Conservation (phyloP, 2,113 vertebrate genomes). For the Dascyllus trimaculatus region DNA sequence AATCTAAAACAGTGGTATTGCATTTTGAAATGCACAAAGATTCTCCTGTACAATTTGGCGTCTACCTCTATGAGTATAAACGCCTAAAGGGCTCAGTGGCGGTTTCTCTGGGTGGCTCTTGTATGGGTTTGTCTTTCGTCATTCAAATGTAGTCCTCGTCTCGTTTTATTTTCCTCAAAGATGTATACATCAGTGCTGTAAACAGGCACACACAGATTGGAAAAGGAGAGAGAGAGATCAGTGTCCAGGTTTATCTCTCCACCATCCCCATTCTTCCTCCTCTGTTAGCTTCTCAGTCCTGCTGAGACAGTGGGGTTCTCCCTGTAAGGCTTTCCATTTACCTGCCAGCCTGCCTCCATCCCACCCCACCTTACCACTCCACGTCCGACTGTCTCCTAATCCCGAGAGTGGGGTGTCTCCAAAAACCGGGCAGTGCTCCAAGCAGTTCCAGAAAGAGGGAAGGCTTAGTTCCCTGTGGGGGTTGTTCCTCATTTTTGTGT, state of each 20-base stretch:
- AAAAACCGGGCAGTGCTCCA: constrained; percentile 46
- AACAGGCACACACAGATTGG: constrained; percentile 97
- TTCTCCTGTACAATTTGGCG: constrained; percentile 95
- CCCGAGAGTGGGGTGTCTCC: constrained; percentile 12
- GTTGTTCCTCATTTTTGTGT: constrained; percentile 11
- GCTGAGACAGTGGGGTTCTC: constrained; percentile 93
- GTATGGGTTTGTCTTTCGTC: constrained; percentile 50
- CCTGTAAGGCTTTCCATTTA: constrained; percentile 72
- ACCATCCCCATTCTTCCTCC: constrained; percentile 69
- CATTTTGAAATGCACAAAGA: constrained; percentile 96
- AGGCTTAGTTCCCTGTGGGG: not conserved
- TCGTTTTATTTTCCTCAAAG: constrained; percentile 82
- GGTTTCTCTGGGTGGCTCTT: constrained; percentile 60
- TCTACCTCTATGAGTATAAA: constrained; percentile 91
- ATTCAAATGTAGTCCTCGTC: constrained; percentile 60
- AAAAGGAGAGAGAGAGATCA: constrained; percentile 80
- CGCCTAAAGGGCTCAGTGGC: constrained; percentile 97
- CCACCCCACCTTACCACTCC: not conserved
- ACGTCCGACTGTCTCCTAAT: not conserved
- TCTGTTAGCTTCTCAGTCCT: constrained; percentile 94
- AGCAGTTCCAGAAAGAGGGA: constrained; percentile 37
- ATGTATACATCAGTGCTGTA: constrained; percentile 95
- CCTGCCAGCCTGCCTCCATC: constrained; percentile 30
- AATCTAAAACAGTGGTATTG: constrained; percentile 98
- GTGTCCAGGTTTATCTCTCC: constrained; percentile 20